A percentile compares a stretch with the other conserved stretches of the same genome.
These are phyloP conservation scores for Drosophila varians DNA, from an alignment of 1,140 invertebrate species.

Conservation along the genomic window DNA sequence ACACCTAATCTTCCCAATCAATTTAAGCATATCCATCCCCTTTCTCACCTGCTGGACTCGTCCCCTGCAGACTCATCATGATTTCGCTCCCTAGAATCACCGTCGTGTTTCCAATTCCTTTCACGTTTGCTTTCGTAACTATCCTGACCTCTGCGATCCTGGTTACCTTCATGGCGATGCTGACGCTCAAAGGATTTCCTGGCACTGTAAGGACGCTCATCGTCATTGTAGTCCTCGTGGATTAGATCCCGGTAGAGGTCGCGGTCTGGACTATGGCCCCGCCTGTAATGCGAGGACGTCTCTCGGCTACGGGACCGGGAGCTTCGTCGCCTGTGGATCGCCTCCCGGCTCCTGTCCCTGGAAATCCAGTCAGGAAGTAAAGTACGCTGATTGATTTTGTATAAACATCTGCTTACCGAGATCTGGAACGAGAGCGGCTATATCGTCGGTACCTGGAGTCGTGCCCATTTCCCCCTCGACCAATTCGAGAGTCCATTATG, in stretches of 20 bases:
- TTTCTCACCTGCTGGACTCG: slow-evolving; percentile 42
- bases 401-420: slow-evolving; percentile 40
- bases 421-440: slow-evolving; percentile 68
- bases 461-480: slow-evolving; percentile 37
- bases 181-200: slow-evolving; percentile 43
- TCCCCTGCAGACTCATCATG: slow-evolving; percentile 53
- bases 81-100: slow-evolving; percentile 49
- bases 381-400: background rate
- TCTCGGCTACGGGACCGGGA: slow-evolving; percentile 72
- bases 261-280: slow-evolving; percentile 53
- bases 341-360: slow-evolving; percentile 55
- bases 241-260: slow-evolving; percentile 79
- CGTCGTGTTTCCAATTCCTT: slow-evolving; percentile 54
- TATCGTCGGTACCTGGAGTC: slow-evolving; percentile 37
- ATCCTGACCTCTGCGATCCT: slow-evolving; percentile 15
- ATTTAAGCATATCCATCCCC: background rate
- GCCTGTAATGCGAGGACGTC: slow-evolving; percentile 50
- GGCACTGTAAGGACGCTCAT: slow-evolving; percentile 41
- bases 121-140: slow-evolving; percentile 29
- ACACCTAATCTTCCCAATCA: background rate
- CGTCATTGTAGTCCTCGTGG: slow-evolving; percentile 74
- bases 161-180: slow-evolving; percentile 48
- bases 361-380: background rate
- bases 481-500: slow-evolving; percentile 65
- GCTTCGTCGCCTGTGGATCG: slow-evolving; percentile 49